These are phyloP conservation scores for Drosophila persimilis DNA, from an alignment of 1,140 invertebrate genomes.

Conservation along the genomic window DNA sequence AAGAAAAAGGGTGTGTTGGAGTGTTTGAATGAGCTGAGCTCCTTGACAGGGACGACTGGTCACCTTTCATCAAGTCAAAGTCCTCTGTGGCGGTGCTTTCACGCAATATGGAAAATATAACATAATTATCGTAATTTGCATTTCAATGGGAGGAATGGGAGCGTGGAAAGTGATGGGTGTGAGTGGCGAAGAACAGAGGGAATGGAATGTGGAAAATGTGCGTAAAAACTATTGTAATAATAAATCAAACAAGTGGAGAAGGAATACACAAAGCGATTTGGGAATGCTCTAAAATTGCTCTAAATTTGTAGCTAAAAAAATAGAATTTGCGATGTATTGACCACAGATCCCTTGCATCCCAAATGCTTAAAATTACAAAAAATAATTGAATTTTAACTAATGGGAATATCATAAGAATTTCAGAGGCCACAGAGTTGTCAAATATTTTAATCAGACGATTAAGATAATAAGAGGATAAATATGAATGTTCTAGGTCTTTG, in stretches of 20 bases:
- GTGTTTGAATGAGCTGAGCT: slow-evolving; percentile 29
- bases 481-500: too few relatives aligned
- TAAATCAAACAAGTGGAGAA: slow-evolving; percentile 65
- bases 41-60: slow-evolving; percentile 3
- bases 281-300: slow-evolving; percentile 30
- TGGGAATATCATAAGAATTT: too few relatives aligned
- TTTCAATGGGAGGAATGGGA: slow-evolving; percentile 45
- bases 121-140: slow-evolving; percentile 78
- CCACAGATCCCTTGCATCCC: too few relatives aligned
- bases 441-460: too few relatives aligned
- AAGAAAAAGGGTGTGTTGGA: slow-evolving; percentile 21
- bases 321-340: too few relatives aligned
- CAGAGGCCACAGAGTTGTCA: too few relatives aligned
- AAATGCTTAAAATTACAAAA: too few relatives aligned
- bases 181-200: slow-evolving; percentile 6
- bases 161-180: slow-evolving; percentile 8
- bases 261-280: neutral
- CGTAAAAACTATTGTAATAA: slow-evolving; percentile 62
- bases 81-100: slow-evolving; percentile 17
- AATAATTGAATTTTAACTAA: too few relatives aligned
- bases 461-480: too few relatives aligned
- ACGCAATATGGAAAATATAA: slow-evolving; percentile 40
- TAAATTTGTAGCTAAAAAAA: neutral
- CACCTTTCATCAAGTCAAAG: slow-evolving; percentile 42
- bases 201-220: slow-evolving; percentile 57